phyloP scores from a whole-genome alignment of 1,140 invertebrate genomes.

The Pseudomyrmex cubaensis region DNA sequence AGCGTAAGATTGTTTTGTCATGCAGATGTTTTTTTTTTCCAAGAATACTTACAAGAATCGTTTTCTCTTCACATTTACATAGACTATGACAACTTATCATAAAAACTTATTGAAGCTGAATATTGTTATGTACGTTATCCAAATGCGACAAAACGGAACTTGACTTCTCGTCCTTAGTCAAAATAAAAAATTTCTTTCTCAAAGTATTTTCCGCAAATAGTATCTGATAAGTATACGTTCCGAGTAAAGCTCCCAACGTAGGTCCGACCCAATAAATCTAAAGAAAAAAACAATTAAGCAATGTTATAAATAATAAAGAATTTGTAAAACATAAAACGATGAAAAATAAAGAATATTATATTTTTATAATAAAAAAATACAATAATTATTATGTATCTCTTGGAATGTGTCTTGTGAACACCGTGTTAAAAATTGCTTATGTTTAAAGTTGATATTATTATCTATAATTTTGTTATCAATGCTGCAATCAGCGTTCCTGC shows the following conservation, averaged over 20 bases:
- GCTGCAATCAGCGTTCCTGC: neutral
- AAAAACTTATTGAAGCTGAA: neutral
- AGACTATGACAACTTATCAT: neutral
- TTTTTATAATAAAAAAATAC: neutral
- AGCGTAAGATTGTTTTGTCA: neutral
- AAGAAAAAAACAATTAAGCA: slow-evolving; percentile 18
- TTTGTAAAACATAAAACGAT: neutral
- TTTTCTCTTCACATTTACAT: too few species aligned
- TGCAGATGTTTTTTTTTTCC: neutral
- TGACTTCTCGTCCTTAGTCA: neutral
- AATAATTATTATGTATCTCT: neutral
- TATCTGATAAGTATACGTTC: slow-evolving; percentile 74
- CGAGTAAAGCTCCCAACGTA: slow-evolving; percentile 73
- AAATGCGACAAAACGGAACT: neutral
- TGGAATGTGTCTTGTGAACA: neutral
- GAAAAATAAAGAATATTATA: neutral
- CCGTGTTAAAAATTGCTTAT: neutral
- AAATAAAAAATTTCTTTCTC: neutral
- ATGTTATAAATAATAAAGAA: neutral
- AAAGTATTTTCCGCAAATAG: slow-evolving; percentile 64
- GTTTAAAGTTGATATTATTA: slow-evolving; percentile 19
- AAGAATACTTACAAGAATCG: too few species aligned
- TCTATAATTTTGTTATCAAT: slow-evolving; percentile 15
- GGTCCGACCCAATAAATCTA: slow-evolving; percentile 80
- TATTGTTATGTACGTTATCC: neutral